phyloP scores from a whole-genome alignment of 2,888 invertebrate genomes.

The Vesta saturnalis region DNA sequence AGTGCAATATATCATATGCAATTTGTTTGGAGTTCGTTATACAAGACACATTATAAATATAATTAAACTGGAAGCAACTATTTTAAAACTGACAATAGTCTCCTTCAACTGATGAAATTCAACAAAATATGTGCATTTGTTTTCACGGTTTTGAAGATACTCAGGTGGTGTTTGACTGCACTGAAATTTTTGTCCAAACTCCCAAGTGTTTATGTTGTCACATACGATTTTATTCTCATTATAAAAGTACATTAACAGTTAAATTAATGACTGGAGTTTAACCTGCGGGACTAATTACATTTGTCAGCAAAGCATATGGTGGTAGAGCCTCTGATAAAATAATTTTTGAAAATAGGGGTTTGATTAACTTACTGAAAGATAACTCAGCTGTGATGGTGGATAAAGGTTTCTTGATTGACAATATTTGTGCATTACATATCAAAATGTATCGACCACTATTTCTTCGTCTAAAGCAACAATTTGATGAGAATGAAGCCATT shows the following conservation, averaged over 20 bases:
- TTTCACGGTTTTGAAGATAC: neutral
- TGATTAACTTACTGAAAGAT: neutral
- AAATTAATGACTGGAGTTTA: neutral
- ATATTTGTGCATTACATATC: neutral
- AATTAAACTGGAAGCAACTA: neutral
- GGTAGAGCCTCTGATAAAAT: neutral
- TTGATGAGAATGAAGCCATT: slow-evolving; percentile 28
- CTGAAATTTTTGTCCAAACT: neutral
- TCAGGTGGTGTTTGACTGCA: neutral
- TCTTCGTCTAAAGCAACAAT: slow-evolving; percentile 30
- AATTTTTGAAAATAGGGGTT: neutral
- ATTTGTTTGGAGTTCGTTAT: neutral
- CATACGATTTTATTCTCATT: neutral
- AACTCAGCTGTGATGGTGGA: neutral
- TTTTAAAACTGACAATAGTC: neutral
- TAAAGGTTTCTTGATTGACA: neutral
- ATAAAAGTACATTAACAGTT: neutral
- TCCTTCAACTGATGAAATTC: neutral
- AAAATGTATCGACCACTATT: slow-evolving; percentile 18
- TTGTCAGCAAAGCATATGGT: slow-evolving; percentile 2
- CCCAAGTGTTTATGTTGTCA: neutral
- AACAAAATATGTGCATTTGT: neutral
- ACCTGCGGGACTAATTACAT: neutral
- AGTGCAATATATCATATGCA: neutral
- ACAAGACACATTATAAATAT: neutral